Base-by-base conservation (phyloP, 2,797 vertebrate species). In the Pseudocheirus occidentalis region DNA sequence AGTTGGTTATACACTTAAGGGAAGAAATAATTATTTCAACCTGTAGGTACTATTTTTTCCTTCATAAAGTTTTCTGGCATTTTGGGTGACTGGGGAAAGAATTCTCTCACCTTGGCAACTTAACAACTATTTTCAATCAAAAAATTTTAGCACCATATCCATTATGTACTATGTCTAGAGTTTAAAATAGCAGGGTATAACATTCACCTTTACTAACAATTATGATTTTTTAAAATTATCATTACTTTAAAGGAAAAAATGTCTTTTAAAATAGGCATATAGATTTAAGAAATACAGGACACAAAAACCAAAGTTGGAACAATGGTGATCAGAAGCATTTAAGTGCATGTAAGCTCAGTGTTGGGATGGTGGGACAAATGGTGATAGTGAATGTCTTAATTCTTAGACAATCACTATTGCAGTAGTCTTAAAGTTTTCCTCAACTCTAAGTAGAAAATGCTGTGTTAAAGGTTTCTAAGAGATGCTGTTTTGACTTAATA, bases 341-440 rank as follows among this genome's bases (percentile, higher is more conserved):
- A 92, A 95, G 46, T 87, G 16, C 9, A 40, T 40, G 18, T 92
- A 57, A 24, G 92, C 1, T 24, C 93, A 92, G 27, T 50, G 91
- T 31, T 58, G 5, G 59, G 94, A 93, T 34, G 13, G 59, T 97
- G 97, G 66, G 90, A 92, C 96, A 97, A 97, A 92, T 96, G 94
- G 93, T 12, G 18, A 56, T 56, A 56, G 94, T 92, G 56, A n/a
- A n/a, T n/a, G n/a, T n/a, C n/a, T n/a, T 93, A 96, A 96, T 58
- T 96, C 92, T 93, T 81, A 94, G 40, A 91, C 92, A 91, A 94
- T 91, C 54, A 93, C 92, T 95, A 91, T 92, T 93, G 18, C 55
- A 92, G 93, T 92, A 93, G n/a, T 95, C 58, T 95, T 90, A 92
- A 66, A 96, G 95, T 57, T 55, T 81, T 46, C 40, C 21, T 81